Percentiles rank a stretch among this genome's conserved stretches.
These are phyloP conservation scores for Gadopsis bispinosus DNA, from an alignment of 2,797 vertebrate species.

Conservation along the genomic window DNA sequence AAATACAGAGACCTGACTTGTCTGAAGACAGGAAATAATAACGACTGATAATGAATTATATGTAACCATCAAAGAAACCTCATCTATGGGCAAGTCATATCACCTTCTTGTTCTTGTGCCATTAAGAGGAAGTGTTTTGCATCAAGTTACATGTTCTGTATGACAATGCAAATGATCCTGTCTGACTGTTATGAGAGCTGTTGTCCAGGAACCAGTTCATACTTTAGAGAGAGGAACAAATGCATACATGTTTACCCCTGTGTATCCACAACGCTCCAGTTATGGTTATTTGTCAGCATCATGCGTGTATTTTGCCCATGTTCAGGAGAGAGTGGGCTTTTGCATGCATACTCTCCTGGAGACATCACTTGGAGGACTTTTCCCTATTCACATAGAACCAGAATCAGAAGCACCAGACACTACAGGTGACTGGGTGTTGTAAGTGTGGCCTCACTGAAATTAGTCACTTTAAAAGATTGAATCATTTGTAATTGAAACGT, in stretches of 20 bases:
- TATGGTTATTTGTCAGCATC: conserved; percentile 26
- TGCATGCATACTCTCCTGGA: conserved; percentile 45
- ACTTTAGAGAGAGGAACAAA: neutral
- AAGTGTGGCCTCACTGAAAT: conserved; percentile 38
- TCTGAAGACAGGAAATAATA: neutral
- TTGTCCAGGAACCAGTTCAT: conserved; percentile 11
- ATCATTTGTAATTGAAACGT: neutral
- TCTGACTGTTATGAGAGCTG: neutral
- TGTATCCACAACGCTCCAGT: conserved; percentile 50
- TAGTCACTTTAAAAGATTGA: neutral
- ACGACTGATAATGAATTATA: neutral
- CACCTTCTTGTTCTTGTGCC: neutral
- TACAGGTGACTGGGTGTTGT: no score
- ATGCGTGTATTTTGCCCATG: neutral
- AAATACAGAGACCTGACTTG: neutral
- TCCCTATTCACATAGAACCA: conserved; percentile 59
- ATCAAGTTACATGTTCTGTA: neutral
- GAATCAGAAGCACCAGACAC: neutral
- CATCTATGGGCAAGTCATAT: conserved; percentile 24
- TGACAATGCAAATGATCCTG: conserved; percentile 57
- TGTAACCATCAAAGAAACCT: neutral
- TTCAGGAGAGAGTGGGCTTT: neutral
- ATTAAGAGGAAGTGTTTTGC: neutral
- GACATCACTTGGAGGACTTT: conserved; percentile 76
- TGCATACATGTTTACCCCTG: neutral